phyloP scores from a whole-genome alignment of 2,888 invertebrate genomes.

The Atethmia centrago region DNA sequence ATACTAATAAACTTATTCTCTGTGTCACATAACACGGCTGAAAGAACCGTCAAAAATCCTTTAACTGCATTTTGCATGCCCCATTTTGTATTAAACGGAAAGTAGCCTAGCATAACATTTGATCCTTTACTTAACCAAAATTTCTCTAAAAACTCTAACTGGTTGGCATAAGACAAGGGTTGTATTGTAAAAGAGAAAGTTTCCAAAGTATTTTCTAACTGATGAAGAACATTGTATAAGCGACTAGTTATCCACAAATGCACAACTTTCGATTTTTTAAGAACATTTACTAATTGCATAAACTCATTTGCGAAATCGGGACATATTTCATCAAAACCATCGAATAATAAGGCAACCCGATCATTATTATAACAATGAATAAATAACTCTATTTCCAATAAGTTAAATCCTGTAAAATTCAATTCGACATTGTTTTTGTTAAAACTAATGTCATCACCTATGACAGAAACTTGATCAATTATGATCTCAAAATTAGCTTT shows the following conservation, averaged over 20 bases:
- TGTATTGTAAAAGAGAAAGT: constrained; percentile 58
- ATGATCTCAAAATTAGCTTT: constrained; percentile 8
- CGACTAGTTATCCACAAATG: constrained; percentile 64
- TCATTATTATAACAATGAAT: constrained; percentile 53
- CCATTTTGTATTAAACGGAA: constrained; percentile 36
- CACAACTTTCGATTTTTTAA: constrained; percentile 45
- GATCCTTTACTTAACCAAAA: constrained; percentile 42
- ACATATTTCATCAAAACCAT: constrained; percentile 67
- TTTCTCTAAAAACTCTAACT: constrained; percentile 44
- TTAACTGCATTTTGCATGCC: constrained; percentile 4
- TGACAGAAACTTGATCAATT: constrained; percentile 9
- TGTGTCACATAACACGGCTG: constrained; percentile 22
- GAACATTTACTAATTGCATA: constrained; percentile 44
- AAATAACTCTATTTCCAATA: constrained; percentile 53
- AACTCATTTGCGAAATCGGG: constrained; percentile 56
- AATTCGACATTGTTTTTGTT: background rate
- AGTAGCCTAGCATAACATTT: constrained; percentile 18
- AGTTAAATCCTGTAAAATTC: constrained; percentile 15
- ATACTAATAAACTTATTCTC: constrained; percentile 51
- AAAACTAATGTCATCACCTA: constrained; percentile 12
- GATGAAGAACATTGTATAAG: constrained; percentile 48
- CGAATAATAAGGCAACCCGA: constrained; percentile 52
- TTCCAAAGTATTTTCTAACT: constrained; percentile 57
- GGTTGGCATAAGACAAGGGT: constrained; percentile 44
- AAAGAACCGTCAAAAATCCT: constrained; percentile 36